Percentiles rank a stretch among this genome's conserved stretches.
Conservation (phyloP, 2,113 vertebrate genomes). For the Helogale parvula region DNA sequence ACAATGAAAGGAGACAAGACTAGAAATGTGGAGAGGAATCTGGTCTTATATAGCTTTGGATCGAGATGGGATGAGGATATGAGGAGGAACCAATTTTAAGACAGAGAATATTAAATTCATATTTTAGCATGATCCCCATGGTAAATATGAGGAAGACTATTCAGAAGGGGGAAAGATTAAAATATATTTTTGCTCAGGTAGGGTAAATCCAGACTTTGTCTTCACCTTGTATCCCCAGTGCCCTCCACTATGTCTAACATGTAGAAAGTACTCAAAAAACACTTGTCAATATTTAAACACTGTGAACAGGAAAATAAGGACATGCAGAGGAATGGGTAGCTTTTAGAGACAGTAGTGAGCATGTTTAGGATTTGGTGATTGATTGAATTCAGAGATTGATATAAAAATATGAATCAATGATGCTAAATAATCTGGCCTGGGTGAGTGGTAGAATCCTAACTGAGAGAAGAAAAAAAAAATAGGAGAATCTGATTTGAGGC, state of each 20-base stretch:
- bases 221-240: neutral
- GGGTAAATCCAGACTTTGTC: neutral
- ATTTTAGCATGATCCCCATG: neutral
- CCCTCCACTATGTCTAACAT: neutral
- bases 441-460: neutral
- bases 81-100: neutral
- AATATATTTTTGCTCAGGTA: neutral
- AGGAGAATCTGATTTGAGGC: neutral
- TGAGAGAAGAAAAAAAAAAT: neutral
- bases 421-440: neutral
- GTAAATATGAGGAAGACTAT: neutral
- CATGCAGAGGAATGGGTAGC: neutral
- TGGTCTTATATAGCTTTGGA: neutral
- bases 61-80: neutral
- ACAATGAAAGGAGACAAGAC: neutral
- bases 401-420: neutral
- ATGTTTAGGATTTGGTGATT: neutral
- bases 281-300: neutral
- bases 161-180: neutral
- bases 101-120: neutral
- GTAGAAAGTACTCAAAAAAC: neutral
- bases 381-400: neutral
- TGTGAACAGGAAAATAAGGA: neutral
- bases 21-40: neutral
- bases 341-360: neutral